A percentile compares a stretch with the other conserved stretches of the same genome.
phyloP scores from a whole-genome alignment of 92 coral and sea anemone species.

The Parazoanthus atlanticus region DNA sequence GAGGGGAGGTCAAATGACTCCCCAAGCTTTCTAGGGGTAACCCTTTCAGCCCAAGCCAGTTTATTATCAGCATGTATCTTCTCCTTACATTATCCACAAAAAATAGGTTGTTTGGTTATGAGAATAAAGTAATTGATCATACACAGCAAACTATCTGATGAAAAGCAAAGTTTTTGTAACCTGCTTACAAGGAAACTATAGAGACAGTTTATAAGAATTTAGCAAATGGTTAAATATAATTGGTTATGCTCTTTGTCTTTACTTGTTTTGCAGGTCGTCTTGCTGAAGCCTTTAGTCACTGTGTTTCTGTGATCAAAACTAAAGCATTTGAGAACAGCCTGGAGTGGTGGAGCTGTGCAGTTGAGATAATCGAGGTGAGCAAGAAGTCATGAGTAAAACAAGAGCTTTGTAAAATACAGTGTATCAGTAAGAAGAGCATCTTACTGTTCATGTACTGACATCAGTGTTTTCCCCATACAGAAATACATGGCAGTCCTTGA shows the following conservation, averaged over 20 bases:
- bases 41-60: no score
- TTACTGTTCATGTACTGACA: not conserved
- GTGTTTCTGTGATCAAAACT: slow-evolving; percentile 83
- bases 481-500: slow-evolving; percentile 68
- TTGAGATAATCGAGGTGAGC: slow-evolving; percentile 84
- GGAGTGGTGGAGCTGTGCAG: slow-evolving; percentile 85
- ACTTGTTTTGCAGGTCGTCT: slow-evolving; percentile 65
- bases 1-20: no score
- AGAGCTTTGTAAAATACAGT: not conserved
- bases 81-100: no score
- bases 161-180: no score
- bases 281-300: slow-evolving; percentile 88
- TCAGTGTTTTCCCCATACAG: not conserved
- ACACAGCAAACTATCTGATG: no score
- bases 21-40: no score
- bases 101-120: no score
- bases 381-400: not conserved
- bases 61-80: no score
- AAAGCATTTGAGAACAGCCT: slow-evolving; percentile 81
- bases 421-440: not conserved
- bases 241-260: not conserved
- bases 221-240: no score
- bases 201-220: no score
- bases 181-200: no score
- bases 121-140: no score